Base-by-base conservation (phyloP, 2,797 vertebrate species). In the Phrynocephalus vlangalii region DNA sequence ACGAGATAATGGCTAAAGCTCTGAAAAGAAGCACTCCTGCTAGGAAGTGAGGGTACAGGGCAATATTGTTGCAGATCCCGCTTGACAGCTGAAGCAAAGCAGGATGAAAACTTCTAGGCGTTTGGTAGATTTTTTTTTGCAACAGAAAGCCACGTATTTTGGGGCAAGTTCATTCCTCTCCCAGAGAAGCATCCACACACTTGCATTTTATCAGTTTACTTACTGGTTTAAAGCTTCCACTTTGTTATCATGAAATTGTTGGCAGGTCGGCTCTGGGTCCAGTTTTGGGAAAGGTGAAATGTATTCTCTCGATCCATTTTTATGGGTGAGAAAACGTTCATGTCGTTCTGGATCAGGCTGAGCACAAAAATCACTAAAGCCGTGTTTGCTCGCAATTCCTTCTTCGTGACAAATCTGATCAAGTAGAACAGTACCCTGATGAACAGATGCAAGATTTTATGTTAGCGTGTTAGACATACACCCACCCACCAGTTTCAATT, bases 341-440 rank as follows among this genome's bases (percentile, higher is more conserved):
- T 86, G 88, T 87, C 90, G 91, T 67, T 91, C 86, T 3, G 86
- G 83, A 48, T 60, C 92, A 0, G 3, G 72, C 82, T 84, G 89
- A 83, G 67, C 70, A n/a, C 95, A 95, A 70, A 94, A 95, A 10
- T 80, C 76, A 9, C 85, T 50, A 73, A 93, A 67, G 11, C 90
- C 91, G 0, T 93, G 84, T 72, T 91, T 93, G 3, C 83, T 86
- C 7, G 72, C 48, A 75, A 94, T 72, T 7, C 87, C 91, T 60
- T 84, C 83, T 33, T 93, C 91, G 0, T 89, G 91, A 60, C 95
- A 95, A 6, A 95, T 83, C 90, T 92, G 86, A 20, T 94, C 91
- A 84, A 91, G 68, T 70, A 94, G 93, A 75, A 85, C 15, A 44
- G 4, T 15, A 13, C 2, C 1, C 87, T 88, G 50, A 6, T n/a